Evolutionary conservation across 2,113 vertebrate genomes (phyloP).

Genomic region (Uria aalge): DNA sequence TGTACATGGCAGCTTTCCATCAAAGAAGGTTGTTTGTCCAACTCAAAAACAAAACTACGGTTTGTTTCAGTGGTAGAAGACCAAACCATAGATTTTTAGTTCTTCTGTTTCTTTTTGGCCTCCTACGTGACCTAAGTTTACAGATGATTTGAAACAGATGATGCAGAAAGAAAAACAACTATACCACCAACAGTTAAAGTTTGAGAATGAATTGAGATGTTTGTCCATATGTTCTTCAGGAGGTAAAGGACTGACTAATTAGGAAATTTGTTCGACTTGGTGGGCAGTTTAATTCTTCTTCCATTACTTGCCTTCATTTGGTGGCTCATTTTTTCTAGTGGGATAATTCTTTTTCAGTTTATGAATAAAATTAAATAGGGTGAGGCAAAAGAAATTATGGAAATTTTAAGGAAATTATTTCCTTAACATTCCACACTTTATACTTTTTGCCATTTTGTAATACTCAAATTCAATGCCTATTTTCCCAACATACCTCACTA

Average conservation of each 20-base stretch:
- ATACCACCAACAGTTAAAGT: constrained; percentile 48
- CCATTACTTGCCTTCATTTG: background rate
- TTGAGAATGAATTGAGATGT: background rate
- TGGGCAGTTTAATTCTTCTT: background rate
- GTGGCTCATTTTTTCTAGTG: background rate
- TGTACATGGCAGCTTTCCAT: background rate
- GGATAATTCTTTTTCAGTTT: background rate
- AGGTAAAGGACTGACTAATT: background rate
- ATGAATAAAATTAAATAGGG: background rate
- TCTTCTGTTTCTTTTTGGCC: background rate
- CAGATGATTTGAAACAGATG: constrained; percentile 52
- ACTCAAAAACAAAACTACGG: background rate
- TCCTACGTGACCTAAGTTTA: background rate
- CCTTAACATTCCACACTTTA: background rate
- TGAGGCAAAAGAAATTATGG: background rate
- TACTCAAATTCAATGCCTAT: background rate
- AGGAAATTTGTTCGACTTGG: background rate
- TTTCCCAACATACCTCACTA: background rate
- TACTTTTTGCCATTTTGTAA: background rate
- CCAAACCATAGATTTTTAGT: background rate
- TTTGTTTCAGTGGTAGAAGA: background rate
- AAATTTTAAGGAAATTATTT: background rate
- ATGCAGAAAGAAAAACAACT: constrained; percentile 34
- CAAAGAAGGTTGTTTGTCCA: background rate
- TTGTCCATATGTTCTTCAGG: background rate